A percentile compares a stretch with the other conserved stretches of the same genome.
phyloP scores from a whole-genome alignment of 2,113 vertebrate genomes.

The Isurus oxyrinchus region DNA sequence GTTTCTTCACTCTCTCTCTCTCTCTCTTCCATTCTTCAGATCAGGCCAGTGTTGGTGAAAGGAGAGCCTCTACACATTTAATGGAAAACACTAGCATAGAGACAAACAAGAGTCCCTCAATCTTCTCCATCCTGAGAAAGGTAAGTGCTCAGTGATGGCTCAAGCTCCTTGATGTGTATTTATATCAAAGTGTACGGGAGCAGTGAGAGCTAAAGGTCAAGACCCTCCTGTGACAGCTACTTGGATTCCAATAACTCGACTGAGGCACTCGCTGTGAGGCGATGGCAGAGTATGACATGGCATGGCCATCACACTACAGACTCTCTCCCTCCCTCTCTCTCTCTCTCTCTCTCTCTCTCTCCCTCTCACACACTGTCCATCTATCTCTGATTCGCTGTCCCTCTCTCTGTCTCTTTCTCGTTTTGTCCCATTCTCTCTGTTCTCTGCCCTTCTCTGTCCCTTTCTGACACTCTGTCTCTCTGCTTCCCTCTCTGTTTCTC shows the following conservation, averaged over 20 bases:
- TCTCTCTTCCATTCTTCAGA: not conserved
- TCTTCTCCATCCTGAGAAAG: slow-evolving; percentile 30
- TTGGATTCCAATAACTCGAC: too few species aligned
- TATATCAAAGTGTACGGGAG: not conserved
- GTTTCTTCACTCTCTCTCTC: not conserved
- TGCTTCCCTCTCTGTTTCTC: too few species aligned
- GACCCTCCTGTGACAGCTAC: not conserved
- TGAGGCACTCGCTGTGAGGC: too few species aligned
- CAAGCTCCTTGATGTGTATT: not conserved
- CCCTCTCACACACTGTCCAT: not conserved
- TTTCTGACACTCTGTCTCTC: not conserved
- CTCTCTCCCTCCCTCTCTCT: not conserved
- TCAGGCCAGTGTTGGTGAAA: not conserved
- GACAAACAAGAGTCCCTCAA: not conserved
- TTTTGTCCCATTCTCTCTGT: not conserved
- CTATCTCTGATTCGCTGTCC: too few species aligned
- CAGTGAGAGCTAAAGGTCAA: not conserved
- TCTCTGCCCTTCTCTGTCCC: not conserved
- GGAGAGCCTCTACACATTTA: not conserved
- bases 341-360: not conserved
- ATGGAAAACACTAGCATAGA: not conserved
- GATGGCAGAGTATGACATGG: too few species aligned
- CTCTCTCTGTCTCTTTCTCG: too few species aligned
- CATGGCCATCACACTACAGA: too few species aligned
- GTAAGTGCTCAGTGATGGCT: not conserved